Percentiles rank a stretch among this genome's conserved stretches.
phyloP scores from a whole-genome alignment of 53 echinoderm and acorn worm species.

The Stichopus horrens region DNA sequence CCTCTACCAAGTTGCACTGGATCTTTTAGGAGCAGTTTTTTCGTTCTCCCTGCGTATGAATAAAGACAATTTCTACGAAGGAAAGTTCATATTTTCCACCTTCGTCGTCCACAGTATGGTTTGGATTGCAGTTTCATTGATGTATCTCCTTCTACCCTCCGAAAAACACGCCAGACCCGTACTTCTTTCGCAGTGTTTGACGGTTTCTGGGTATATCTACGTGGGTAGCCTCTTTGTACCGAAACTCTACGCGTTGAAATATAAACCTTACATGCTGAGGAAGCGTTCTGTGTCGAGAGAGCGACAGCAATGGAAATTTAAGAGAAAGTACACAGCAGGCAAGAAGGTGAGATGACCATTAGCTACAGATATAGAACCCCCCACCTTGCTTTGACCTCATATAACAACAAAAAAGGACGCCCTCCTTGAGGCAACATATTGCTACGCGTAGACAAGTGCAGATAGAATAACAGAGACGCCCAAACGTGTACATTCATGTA shows the following conservation, averaged over 20 bases:
- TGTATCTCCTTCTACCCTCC: slow-evolving; percentile 53
- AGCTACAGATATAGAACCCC: too few relatives aligned
- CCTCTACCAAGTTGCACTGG: slow-evolving; percentile 50
- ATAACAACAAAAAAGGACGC: too few relatives aligned
- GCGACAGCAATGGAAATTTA: slow-evolving; percentile 58
- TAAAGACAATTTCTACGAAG: slow-evolving; percentile 79
- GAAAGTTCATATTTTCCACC: slow-evolving; percentile 85
- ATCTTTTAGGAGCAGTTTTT: slow-evolving; percentile 50
- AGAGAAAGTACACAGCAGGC: slow-evolving; percentile 45
- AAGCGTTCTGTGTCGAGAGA: slow-evolving; percentile 14
- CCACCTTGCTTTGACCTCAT: too few relatives aligned
- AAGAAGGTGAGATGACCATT: slow-evolving; percentile 11
- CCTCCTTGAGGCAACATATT: too few relatives aligned
- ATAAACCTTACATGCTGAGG: slow-evolving; percentile 59
- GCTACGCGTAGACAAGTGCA: too few relatives aligned
- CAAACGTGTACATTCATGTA: too few relatives aligned
- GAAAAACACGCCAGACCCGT: slow-evolving; percentile 61
- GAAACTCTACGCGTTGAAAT: slow-evolving; percentile 75
- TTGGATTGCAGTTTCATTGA: slow-evolving; percentile 59
- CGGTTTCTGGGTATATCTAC: slow-evolving; percentile 50
- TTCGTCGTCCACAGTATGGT: slow-evolving; percentile 80
- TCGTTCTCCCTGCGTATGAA: slow-evolving; percentile 54
- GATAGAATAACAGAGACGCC: too few relatives aligned
- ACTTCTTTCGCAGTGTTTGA: slow-evolving; percentile 59
- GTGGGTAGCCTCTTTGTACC: slow-evolving; percentile 74